A percentile compares a stretch with the other conserved stretches of the same genome.
phyloP scores from a whole-genome alignment of 2,888 invertebrate genomes.

The Amorpha juglandis region DNA sequence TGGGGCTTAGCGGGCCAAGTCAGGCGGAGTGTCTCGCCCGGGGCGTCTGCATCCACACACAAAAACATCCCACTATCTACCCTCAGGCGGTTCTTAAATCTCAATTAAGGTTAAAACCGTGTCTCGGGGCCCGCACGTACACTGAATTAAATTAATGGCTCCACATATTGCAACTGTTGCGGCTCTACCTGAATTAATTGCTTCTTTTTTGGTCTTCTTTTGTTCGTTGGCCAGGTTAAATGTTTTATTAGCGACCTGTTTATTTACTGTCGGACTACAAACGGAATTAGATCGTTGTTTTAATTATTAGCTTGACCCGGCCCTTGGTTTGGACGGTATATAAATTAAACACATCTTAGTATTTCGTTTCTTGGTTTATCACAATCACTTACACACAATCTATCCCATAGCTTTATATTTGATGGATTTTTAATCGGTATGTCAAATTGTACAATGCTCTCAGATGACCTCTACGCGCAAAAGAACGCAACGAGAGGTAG shows the following conservation, averaged over 20 bases:
- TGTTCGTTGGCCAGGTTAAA: slow-evolving; percentile 66
- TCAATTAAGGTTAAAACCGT: slow-evolving; percentile 83
- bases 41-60: slow-evolving; percentile 55
- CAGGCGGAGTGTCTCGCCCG: slow-evolving; percentile 45
- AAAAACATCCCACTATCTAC: slow-evolving; percentile 60
- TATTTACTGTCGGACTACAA: slow-evolving; percentile 53
- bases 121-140: slow-evolving; percentile 78
- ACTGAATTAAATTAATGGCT: slow-evolving; percentile 83
- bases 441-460: too few species aligned
- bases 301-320: slow-evolving; percentile 42
- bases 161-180: slow-evolving; percentile 79
- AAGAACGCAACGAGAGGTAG: too few species aligned
- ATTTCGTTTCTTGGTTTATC: background rate
- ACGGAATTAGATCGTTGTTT: slow-evolving; percentile 39
- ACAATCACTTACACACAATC: background rate
- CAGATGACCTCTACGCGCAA: too few species aligned
- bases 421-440: too few species aligned
- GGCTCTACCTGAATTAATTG: slow-evolving; percentile 74
- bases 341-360: slow-evolving; percentile 9
- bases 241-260: slow-evolving; percentile 76
- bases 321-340: slow-evolving; percentile 1
- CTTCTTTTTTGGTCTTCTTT: slow-evolving; percentile 70
- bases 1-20: slow-evolving; percentile 41
- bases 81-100: slow-evolving; percentile 79
- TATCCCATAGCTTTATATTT: too few species aligned